A percentile compares a stretch with the other conserved stretches of the same genome.
Evolutionary conservation across 1,140 invertebrate species (phyloP).

Genomic region (Lethocerus indicus): DNA sequence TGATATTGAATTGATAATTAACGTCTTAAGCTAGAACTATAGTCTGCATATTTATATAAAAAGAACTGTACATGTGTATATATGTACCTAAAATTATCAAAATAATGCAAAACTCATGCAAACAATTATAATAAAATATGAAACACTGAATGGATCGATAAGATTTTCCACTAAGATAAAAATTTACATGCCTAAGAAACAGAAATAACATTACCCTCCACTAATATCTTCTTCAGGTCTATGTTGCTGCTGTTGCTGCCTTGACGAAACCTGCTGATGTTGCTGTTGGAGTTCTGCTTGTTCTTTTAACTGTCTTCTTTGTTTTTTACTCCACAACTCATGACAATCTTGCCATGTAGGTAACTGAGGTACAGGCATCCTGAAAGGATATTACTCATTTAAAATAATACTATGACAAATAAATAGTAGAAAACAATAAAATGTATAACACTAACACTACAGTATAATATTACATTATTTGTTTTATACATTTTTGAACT

Average conservation of each 20-base stretch:
- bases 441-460: not conserved
- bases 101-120: too few relatives aligned
- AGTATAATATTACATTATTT: not conserved
- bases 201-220: conserved; percentile 9
- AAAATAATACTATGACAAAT: not conserved
- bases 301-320: conserved; percentile 58
- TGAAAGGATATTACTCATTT: conserved; percentile 24
- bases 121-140: too few relatives aligned
- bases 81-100: too few relatives aligned
- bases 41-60: too few relatives aligned
- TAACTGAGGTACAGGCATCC: conserved; percentile 63
- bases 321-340: conserved; percentile 95
- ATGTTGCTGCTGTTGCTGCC: conserved; percentile 30
- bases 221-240: not conserved
- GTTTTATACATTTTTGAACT: not conserved
- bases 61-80: too few relatives aligned
- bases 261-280: not conserved
- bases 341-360: conserved; percentile 98
- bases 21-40: too few relatives aligned
- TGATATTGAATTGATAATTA: too few relatives aligned
- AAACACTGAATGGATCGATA: too few relatives aligned
- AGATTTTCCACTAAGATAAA: not conserved
- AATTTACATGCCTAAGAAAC: not conserved
- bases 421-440: not conserved
- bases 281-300: conserved; percentile 24